phyloP scores from a whole-genome alignment of 2,797 vertebrate genomes.

The Pantherophis alleghaniensis region DNA sequence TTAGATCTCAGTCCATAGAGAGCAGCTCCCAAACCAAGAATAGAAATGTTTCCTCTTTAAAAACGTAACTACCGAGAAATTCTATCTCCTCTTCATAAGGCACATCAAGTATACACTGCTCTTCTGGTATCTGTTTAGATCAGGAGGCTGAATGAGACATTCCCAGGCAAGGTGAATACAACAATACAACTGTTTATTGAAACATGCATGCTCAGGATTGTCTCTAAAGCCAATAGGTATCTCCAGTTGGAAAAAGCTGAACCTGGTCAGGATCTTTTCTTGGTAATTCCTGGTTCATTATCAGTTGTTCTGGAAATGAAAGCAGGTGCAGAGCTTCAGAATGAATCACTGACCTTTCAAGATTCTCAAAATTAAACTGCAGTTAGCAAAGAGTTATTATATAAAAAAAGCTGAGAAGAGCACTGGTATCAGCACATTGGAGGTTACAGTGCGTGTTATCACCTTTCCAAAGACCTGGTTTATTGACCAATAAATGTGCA shows the following conservation, averaged over 20 bases:
- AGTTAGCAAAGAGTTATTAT: background rate
- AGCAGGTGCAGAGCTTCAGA: background rate
- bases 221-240: background rate
- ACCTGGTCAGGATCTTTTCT: background rate
- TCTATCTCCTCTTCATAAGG: background rate
- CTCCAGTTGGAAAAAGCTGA: background rate
- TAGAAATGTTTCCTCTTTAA: background rate
- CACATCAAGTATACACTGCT: background rate
- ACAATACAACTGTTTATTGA: accelerated
- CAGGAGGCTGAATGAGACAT: background rate
- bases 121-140: background rate
- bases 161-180: background rate
- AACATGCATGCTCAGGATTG: background rate
- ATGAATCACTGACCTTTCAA: background rate
- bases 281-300: background rate
- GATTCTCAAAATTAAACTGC: background rate
- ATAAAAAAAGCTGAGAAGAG: background rate
- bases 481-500: background rate
- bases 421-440: background rate
- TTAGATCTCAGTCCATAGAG: accelerated
- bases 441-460: background rate
- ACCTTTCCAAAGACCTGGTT: background rate
- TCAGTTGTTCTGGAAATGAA: background rate
- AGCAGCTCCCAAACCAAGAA: constrained; percentile 7
- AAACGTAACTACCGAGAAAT: background rate